Percentiles rank a stretch among this genome's conserved stretches.
Conservation (phyloP, 92 coral and sea anemone species). For the Scolanthus callimorphus region DNA sequence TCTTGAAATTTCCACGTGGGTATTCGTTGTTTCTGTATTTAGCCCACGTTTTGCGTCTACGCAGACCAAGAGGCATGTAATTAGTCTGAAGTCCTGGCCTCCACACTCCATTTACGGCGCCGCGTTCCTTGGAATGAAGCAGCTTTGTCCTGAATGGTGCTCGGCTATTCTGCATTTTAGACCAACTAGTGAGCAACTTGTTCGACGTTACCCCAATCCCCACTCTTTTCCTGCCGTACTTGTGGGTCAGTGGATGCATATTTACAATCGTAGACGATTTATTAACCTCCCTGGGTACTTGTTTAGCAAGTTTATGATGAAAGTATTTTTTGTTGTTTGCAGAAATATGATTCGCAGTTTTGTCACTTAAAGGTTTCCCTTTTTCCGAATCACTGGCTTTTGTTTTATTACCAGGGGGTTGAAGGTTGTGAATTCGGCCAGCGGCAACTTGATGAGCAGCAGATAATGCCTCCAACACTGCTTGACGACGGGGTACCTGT, state of each 20-base stretch:
- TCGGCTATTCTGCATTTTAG: no score
- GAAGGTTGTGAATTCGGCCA: not conserved
- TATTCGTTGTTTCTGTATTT: not conserved
- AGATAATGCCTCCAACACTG: slow-evolving; percentile 54
- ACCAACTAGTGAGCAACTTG: no score
- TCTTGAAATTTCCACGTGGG: no score
- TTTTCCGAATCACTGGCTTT: not conserved
- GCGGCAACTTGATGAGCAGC: slow-evolving; percentile 49
- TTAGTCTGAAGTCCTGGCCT: not conserved
- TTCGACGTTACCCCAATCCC: no score
- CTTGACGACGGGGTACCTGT: slow-evolving; percentile 31
- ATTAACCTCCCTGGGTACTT: no score
- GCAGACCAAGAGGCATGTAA: not conserved
- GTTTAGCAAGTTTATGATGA: not conserved
- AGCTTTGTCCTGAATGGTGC: no score
- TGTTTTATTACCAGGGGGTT: not conserved
- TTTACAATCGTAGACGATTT: not conserved
- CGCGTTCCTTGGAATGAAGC: no score
- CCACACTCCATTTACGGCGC: no score
- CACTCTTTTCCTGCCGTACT: not conserved
- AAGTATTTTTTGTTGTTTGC: no score
- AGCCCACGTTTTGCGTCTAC: no score
- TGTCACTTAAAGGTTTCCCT: not conserved
- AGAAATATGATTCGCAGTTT: not conserved
- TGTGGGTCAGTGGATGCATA: not conserved